Base-by-base conservation (phyloP, 2,113 vertebrate genomes). In the Chiloscyllium plagiosum region DNA sequence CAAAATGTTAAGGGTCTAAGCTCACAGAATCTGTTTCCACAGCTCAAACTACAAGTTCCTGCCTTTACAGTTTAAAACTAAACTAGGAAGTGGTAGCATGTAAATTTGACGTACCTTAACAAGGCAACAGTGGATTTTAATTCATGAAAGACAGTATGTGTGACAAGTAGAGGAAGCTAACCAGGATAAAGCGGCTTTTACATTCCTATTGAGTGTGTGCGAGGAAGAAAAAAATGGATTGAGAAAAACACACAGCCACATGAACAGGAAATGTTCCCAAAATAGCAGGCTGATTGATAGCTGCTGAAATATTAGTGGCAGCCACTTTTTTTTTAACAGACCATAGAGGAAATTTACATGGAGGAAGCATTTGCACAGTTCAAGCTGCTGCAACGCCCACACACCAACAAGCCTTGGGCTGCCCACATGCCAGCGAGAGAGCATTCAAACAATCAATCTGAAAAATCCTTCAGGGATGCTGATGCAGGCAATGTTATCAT, bases 281-380 rank as follows among this genome's bases (percentile, higher is more conserved):
- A 95, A 95, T 95, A 95, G 69, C 52, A 52, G 33, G 52, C 68
- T 72, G 94, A 95, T 72, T 95, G 94, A 95, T 52, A 52, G 94
- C 37, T 61, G 24, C 94, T 95, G 94, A 95, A 33, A 72, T 29
- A 52, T 72, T 72, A 52, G 68, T 72, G 94, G 94, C 94, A 72
- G 94, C 47, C 47, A 33, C 94, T 72, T 29, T 95, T 95, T 70
- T 95, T 52, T n/a, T 12, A 12, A 95, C 69, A n/a, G 87, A 47
- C 94, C 15, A 95, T 52, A 52, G 70, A 95, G 94, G 92, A 94
- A 94, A 94, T 94, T 70, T 94, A 94, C 37, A 70, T 94, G n/a
- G 92, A 94, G 94, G 94, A 95, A 95, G 47, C 94, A 33, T 69
- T 72, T 50, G 66, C 94, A 72, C 47, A 33, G 94, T 72, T 95